Conservation (phyloP, 2,113 vertebrate genomes). For the Neodontobutis hainanensis region DNA sequence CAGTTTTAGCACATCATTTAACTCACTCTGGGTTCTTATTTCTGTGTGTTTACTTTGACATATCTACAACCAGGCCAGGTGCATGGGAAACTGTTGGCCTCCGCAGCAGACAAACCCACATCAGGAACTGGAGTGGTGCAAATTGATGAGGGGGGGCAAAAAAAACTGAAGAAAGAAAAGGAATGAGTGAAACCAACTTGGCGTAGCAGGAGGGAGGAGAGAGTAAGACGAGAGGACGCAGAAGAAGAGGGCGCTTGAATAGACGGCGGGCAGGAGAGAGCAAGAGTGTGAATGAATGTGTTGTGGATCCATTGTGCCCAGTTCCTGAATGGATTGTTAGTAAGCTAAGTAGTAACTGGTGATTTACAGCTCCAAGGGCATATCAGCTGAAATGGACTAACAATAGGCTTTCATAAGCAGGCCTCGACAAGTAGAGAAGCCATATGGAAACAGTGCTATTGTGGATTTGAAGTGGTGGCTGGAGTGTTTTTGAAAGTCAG, state of each 20-base stretch:
- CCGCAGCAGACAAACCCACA: conserved; percentile 65
- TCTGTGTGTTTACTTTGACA: conserved; percentile 32
- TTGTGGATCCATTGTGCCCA: conserved; percentile 66
- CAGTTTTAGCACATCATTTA: neutral
- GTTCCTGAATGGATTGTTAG: conserved; percentile 71
- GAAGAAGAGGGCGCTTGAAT: conserved; percentile 64
- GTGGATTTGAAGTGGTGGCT: conserved; percentile 35
- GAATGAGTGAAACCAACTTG: conserved; percentile 65
- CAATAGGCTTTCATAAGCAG: conserved; percentile 62
- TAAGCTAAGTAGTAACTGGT: conserved; percentile 73
- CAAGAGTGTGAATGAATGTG: conserved; percentile 65
- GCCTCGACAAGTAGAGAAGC: conserved; percentile 41
- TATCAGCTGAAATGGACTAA: conserved; percentile 69
- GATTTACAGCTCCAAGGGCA: conserved; percentile 67
- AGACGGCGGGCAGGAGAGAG: conserved; percentile 55
- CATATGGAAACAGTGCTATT: conserved; percentile 28
- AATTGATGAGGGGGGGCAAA: conserved; percentile 43
- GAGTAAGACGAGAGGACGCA: conserved; percentile 40
- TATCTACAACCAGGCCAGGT: conserved; percentile 58
- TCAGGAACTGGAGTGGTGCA: conserved; percentile 57
- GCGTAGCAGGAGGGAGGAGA: conserved; percentile 62
- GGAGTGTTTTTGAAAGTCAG: conserved; percentile 38
- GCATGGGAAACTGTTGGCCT: conserved; percentile 72
- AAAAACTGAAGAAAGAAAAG: conserved; percentile 50
- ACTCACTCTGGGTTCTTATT: neutral